Percentiles rank a stretch among this genome's conserved stretches.
These are phyloP conservation scores for Phenganax marumi DNA, from an alignment of 92 coral and sea anemone species.

Conservation along the genomic window DNA sequence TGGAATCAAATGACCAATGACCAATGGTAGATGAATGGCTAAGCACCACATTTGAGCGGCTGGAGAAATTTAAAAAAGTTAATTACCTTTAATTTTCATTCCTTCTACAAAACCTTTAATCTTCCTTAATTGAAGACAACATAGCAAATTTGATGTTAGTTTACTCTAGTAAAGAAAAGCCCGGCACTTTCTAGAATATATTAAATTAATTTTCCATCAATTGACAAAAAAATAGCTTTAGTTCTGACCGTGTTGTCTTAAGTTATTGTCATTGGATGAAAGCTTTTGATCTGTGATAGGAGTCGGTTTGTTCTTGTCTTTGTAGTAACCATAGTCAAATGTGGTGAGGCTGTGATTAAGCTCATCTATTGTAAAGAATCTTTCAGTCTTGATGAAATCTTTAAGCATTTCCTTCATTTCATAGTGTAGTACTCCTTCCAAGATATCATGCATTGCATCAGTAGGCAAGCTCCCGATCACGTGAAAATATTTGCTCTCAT, in stretches of 20 bases:
- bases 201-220: not conserved
- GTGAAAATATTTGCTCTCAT: slow-evolving; percentile 14
- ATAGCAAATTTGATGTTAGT: not conserved
- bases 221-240: not conserved
- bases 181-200: not conserved
- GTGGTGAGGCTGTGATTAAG: not conserved
- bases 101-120: too few relatives aligned
- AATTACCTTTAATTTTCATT: not conserved
- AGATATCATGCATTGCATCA: slow-evolving; percentile 19
- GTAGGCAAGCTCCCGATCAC: slow-evolving; percentile 18
- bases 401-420: slow-evolving; percentile 22
- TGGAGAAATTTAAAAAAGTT: slow-evolving; percentile 2
- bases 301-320: slow-evolving; percentile 5
- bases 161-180: not conserved
- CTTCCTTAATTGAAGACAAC: too few relatives aligned
- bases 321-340: slow-evolving; percentile 9
- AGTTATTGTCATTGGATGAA: not conserved
- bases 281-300: not conserved
- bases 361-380: not conserved
- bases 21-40: slow-evolving; percentile 51
- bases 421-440: slow-evolving; percentile 25
- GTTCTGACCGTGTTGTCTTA: slow-evolving; percentile 7
- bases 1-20: slow-evolving; percentile 61
- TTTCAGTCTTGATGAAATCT: not conserved
- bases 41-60: slow-evolving; percentile 78